Percentiles rank a stretch among this genome's conserved stretches.
These are phyloP conservation scores for Lasioglossum figueresi DNA, from an alignment of 2,888 invertebrate genomes.

Conservation along the genomic window DNA sequence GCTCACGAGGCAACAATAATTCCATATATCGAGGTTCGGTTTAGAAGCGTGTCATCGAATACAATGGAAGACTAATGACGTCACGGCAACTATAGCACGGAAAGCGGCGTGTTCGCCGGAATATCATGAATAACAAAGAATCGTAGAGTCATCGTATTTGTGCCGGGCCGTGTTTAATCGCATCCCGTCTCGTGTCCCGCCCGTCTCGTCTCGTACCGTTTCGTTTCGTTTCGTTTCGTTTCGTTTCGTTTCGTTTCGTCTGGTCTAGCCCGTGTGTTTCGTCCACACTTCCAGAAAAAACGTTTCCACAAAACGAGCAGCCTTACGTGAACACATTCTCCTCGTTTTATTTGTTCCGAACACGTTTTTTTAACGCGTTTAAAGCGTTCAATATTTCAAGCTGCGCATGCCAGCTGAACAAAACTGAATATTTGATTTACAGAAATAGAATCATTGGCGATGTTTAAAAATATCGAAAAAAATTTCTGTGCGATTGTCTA, in stretches of 20 bases:
- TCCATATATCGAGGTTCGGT: conserved; percentile 51
- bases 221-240: neutral
- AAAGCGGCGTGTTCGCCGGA: conserved; percentile 53
- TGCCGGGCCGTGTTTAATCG: conserved; percentile 28
- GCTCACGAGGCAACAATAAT: conserved; percentile 51
- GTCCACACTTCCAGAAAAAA: conserved; percentile 32
- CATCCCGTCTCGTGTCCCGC: conserved; percentile 1
- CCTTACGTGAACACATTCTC: neutral
- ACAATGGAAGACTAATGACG: conserved; percentile 60
- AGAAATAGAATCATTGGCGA: neutral
- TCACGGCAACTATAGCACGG: conserved; percentile 48
- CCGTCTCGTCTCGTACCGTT: neutral
- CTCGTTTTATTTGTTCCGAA: neutral
- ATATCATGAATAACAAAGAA: conserved; percentile 60
- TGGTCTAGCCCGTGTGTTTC: neutral
- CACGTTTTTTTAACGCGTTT: neutral
- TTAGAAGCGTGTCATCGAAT: conserved; percentile 56
- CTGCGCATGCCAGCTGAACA: neutral
- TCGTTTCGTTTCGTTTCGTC: neutral
- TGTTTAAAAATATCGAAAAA: neutral
- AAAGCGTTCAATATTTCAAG: neutral
- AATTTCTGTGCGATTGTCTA: too few species aligned
- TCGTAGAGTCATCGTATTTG: conserved; percentile 58
- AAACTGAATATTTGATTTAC: neutral
- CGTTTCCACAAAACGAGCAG: neutral